Evolutionary conservation across 2,113 vertebrate species (phyloP).

Genomic region (Capreolus pygargus): DNA sequence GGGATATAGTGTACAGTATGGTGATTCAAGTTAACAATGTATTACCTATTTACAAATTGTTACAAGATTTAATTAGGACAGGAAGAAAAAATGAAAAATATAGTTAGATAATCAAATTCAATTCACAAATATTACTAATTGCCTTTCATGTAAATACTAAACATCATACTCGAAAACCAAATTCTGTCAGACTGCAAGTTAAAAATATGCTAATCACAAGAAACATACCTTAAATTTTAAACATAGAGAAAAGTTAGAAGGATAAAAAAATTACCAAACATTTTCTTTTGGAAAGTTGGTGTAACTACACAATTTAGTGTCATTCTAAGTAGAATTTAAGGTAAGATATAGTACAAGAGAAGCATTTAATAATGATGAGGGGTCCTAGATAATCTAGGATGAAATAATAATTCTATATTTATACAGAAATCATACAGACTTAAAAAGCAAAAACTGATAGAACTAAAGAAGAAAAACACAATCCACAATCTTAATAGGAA

Average conservation of each 20-base stretch:
- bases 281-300: neutral
- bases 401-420: neutral
- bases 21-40: neutral
- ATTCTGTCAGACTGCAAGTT: neutral
- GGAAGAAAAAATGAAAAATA: neutral
- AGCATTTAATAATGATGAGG: neutral
- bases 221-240: neutral
- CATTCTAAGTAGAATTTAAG: neutral
- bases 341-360: neutral
- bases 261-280: neutral
- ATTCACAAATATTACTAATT: neutral
- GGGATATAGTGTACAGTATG: too few species aligned
- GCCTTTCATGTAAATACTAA: neutral
- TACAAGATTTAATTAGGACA: neutral
- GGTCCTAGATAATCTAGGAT: neutral
- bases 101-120: neutral
- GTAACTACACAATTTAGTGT: neutral
- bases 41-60: neutral
- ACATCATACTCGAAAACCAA: neutral
- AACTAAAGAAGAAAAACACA: neutral
- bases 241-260: neutral
- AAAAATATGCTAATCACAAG: neutral
- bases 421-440: neutral
- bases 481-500: neutral
- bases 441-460: neutral